A percentile compares a stretch with the other conserved stretches of the same genome.
These are phyloP conservation scores for Heliocidaris erythrogramma DNA, from an alignment of 35 echinoderm and acorn worm species.

Conservation along the genomic window DNA sequence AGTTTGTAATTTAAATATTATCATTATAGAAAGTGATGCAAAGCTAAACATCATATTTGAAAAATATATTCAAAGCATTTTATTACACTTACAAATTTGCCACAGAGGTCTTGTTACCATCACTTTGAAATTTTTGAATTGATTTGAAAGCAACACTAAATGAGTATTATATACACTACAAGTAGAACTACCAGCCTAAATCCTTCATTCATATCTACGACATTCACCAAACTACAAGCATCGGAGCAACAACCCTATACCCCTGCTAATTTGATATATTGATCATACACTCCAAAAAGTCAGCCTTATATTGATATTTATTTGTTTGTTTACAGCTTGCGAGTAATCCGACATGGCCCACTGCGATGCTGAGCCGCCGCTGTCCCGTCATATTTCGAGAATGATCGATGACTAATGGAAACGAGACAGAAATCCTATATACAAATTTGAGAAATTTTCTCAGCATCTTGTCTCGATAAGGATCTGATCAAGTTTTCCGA, in stretches of 20 bases:
- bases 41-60: no score
- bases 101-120: no score
- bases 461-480: neutral
- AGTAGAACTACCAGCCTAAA: neutral
- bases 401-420: conserved; percentile 27
- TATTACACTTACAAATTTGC: no score
- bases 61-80: no score
- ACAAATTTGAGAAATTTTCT: neutral
- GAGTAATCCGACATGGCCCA: conserved; percentile 8
- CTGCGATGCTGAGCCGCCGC: neutral
- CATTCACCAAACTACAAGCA: neutral
- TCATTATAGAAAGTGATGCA: no score
- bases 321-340: conserved; percentile 26
- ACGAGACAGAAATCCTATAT: conserved; percentile 25
- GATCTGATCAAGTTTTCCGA: neutral
- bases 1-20: no score
- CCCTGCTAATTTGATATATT: neutral
- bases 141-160: no score
- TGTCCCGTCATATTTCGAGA: neutral
- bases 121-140: no score
- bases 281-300: neutral
- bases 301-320: conserved; percentile 11
- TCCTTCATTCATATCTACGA: neutral
- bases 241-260: neutral
- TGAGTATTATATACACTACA: neutral